Evolutionary conservation across 2,113 vertebrate species (phyloP), one percentile per base, ranked within the genome.

Genomic region (Dissostichus mawsoni): DNA sequence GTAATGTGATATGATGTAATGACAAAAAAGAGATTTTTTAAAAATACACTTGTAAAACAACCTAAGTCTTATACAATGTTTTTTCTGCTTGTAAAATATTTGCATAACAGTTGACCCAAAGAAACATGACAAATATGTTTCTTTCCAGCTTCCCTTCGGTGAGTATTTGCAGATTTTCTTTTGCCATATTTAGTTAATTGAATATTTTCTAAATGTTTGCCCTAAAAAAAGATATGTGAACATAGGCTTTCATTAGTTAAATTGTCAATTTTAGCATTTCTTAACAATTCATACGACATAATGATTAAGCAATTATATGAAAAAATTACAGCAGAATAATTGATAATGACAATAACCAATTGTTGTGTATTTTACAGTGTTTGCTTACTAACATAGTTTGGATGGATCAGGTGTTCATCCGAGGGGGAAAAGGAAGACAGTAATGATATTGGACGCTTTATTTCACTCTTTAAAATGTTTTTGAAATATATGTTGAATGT

Each of bases 41-140:
- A 4, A 18, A 52, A 72, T 18, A 78, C 63, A 78, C n/a, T 3
- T 68, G 11, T 72, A 4, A 83, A 73, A 69, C 64, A 58, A 53
- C 18, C 12, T 11, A 23, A 14, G 62, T 33, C 68, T 78, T 12
- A 1, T 20, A 18, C 7, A 1, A 8, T 53, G 6, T 74, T 48
- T 74, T 84, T 1, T 1, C 14, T 51, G 57, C 65, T 44, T 17
- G 1, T 7, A 7, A 41, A 41, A 41, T 41, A 41, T 41, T 29
- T 41, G 36, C 8, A 8, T 41, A 8, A 47, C 41, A 16, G 45
- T 52, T 53, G 13, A 29, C 50, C 17, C 5, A 53, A 53, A 14
- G 8, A 47, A 57, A 17, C 25, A 8, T 8, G 13, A 10, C 47
- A n/a, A 69, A 41, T 16, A 55, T 11, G 14, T 63, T 7, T 12